phyloP scores from a whole-genome alignment of 2,113 vertebrate species.

The Thryonomys swinderianus region DNA sequence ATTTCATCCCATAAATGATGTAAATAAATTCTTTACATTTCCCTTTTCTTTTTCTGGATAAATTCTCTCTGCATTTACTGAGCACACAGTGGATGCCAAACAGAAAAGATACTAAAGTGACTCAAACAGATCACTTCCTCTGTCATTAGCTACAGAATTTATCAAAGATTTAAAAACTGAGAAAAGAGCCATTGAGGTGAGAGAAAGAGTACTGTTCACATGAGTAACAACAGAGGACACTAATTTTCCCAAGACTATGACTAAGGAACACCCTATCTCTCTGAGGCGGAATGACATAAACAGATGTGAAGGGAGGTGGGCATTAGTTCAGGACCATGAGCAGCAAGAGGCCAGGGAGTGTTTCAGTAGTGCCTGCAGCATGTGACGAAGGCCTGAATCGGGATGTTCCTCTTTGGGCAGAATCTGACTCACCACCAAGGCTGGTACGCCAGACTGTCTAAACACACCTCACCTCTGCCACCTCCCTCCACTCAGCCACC shows the following conservation, averaged over 20 bases:
- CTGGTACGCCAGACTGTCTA: not conserved
- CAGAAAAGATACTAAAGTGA: not conserved
- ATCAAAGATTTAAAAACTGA: constrained; percentile 40
- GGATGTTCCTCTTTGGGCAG: not conserved
- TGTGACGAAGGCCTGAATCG: not conserved
- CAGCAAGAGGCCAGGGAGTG: too few species aligned
- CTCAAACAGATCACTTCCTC: not conserved
- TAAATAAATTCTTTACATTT: not conserved
- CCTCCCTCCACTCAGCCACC: not conserved
- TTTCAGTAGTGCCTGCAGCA: not conserved
- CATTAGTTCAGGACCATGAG: not conserved
- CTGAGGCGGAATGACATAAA: not conserved
- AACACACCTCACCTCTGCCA: not conserved
- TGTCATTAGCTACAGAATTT: not conserved
- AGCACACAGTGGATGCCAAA: not conserved
- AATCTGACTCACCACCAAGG: not conserved
- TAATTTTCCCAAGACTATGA: not conserved
- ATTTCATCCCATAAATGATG: constrained; percentile 15
- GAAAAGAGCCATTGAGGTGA: not conserved
- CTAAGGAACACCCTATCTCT: constrained; percentile 5
- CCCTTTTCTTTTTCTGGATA: not conserved
- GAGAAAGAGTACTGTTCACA: not conserved
- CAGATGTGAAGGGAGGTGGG: not conserved
- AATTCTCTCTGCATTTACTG: not conserved
- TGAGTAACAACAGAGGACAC: not conserved